Conservation (phyloP, 35 echinoderm and acorn worm species). For the Eucidaris tribuloides region DNA sequence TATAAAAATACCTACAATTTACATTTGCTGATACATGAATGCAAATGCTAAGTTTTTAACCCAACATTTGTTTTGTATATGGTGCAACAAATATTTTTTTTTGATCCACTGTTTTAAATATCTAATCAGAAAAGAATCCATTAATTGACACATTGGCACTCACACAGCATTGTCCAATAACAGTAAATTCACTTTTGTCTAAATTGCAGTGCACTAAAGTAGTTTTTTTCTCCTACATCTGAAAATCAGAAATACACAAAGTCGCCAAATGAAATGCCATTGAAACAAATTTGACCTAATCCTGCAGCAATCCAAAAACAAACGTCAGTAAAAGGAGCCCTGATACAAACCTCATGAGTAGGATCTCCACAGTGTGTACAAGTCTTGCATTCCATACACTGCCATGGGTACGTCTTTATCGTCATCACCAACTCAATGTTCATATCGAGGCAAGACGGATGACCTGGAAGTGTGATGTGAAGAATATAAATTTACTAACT, state of each 20-base stretch:
- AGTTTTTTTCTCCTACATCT: neutral
- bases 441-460: constrained; percentile 96
- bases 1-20: too few relatives aligned
- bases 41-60: too few relatives aligned
- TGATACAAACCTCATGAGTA: constrained; percentile 83
- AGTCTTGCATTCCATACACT: constrained; percentile 99
- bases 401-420: constrained; percentile 97
- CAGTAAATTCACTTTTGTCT: neutral
- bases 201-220: neutral
- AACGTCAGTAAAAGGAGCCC: neutral
- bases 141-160: too few relatives aligned
- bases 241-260: neutral
- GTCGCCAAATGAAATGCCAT: too few relatives aligned
- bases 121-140: too few relatives aligned
- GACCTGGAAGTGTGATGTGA: constrained; percentile 77
- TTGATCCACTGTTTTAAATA: too few relatives aligned
- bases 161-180: neutral
- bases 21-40: too few relatives aligned
- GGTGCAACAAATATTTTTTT: too few relatives aligned
- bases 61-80: too few relatives aligned
- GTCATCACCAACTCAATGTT: constrained; percentile 66
- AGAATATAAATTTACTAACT: too few relatives aligned
- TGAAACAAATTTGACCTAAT: neutral
- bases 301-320: neutral
- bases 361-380: constrained; percentile 94